Conservation (phyloP, 1,140 invertebrate genomes). For the Choristoneura fumiferana region DNA sequence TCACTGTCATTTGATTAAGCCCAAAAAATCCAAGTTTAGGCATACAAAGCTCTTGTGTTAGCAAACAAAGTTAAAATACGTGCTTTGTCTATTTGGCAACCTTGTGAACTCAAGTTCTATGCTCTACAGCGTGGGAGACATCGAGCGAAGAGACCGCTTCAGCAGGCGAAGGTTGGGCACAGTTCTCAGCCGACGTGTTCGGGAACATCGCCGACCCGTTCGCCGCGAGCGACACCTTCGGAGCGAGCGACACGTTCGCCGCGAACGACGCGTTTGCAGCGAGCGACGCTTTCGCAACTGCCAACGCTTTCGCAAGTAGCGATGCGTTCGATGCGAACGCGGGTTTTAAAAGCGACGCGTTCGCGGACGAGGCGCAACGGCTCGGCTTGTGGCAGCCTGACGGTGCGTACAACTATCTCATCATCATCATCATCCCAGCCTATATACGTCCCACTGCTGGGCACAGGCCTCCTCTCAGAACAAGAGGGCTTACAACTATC, state of each 20-base stretch:
- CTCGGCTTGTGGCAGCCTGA: too few species aligned
- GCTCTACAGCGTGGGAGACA: conserved; percentile 38
- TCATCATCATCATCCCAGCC: too few species aligned
- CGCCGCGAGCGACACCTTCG: conserved; percentile 26
- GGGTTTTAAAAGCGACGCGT: neutral
- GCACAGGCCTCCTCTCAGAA: too few species aligned
- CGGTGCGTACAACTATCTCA: too few species aligned
- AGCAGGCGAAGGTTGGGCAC: conserved; percentile 41
- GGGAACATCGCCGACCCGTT: conserved; percentile 21
- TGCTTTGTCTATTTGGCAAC: too few species aligned
- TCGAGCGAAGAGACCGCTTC: conserved; percentile 15
- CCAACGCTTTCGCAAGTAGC: neutral
- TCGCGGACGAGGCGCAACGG: neutral
- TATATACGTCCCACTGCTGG: too few species aligned
- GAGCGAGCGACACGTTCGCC: conserved; percentile 12
- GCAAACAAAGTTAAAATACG: too few species aligned
- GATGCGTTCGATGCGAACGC: neutral
- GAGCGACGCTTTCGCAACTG: neutral
- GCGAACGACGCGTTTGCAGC: conserved; percentile 10
- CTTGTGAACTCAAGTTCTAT: too few species aligned
- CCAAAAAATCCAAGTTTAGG: too few species aligned
- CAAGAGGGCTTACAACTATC: too few species aligned
- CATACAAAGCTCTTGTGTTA: too few species aligned
- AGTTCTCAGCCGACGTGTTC: conserved; percentile 27
- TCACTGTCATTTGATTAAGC: too few species aligned